Evolutionary conservation across 2,888 invertebrate species (phyloP).

Genomic region (Agrotis exclamationis): DNA sequence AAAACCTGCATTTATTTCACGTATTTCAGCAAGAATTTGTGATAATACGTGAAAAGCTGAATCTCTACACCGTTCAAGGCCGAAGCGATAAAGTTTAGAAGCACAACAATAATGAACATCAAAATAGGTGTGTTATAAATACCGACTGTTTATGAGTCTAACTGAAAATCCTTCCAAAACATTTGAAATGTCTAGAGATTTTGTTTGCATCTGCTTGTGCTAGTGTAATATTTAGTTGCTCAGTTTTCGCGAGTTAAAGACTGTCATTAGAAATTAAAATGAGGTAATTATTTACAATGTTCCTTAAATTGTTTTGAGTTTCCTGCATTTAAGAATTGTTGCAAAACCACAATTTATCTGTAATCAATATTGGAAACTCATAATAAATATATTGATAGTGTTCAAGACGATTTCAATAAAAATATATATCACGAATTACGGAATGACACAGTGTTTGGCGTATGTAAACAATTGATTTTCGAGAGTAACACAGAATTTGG

Average conservation of each 20-base stretch:
- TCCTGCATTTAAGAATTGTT: no score
- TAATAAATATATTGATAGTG: no score
- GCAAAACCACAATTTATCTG: no score
- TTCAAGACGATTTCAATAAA: no score
- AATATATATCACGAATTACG: no score
- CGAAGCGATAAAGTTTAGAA: slow-evolving; percentile 61
- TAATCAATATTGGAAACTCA: no score
- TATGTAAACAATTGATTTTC: neutral
- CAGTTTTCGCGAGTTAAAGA: neutral
- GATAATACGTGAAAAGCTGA: slow-evolving; percentile 26
- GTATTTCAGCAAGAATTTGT: slow-evolving; percentile 25
- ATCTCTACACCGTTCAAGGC: slow-evolving; percentile 58
- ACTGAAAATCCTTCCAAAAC: slow-evolving; percentile 58
- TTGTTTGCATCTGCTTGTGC: slow-evolving; percentile 38
- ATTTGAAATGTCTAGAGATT: slow-evolving; percentile 36
- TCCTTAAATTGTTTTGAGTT: no score
- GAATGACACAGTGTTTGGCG: neutral
- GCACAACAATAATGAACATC: slow-evolving; percentile 68
- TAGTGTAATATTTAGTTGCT: slow-evolving; percentile 5
- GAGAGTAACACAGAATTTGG: no score
- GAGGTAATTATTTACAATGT: no score
- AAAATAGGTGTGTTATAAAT: slow-evolving; percentile 71
- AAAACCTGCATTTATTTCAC: slow-evolving; percentile 18
- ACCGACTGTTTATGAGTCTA: slow-evolving; percentile 66
- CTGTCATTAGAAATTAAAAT: no score